Evolutionary conservation across 92 coral and sea anemone species (phyloP), one percentile per base, ranked within the genome.

Genomic region (Nematostella vectensis): DNA sequence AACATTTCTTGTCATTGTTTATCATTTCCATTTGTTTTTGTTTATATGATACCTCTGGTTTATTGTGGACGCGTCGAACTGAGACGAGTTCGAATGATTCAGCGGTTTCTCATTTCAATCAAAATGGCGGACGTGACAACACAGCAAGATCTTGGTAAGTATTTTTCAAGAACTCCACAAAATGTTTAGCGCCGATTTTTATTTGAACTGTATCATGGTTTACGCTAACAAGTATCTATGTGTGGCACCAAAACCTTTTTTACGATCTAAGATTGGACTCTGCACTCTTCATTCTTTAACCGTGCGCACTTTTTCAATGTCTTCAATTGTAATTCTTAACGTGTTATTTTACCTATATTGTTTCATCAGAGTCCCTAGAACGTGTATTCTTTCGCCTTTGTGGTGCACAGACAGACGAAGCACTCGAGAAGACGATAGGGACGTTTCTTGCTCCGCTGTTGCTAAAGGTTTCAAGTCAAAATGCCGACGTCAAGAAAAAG

Each of bases 321-420:
- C n/a, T n/a, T n/a, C n/a, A n/a, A n/a, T n/a, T n/a, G n/a, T n/a
- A n/a, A n/a, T n/a, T n/a, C n/a, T n/a, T n/a, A n/a, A n/a, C n/a
- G n/a, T n/a, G n/a, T n/a, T n/a, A n/a, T n/a, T n/a, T n/a, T n/a
- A n/a, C n/a, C n/a, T n/a, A n/a, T n/a, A n/a, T n/a, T n/a, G n/a
- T n/a, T n/a, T n/a, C 51, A 4, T 19, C 44, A 85, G 99, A 87
- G 25, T 86, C 87, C 16, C 72, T 93, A 3, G 99, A 93, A 55
- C 74, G 99, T 58, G 96, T 87, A 16, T 93, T 87, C 48, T 76
- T 93, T 37, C 96, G 99, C 16, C 85, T 93, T 16, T 96, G 91
- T 28, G 66, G 81, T 11, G 99, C 89, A 22, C 79, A 82, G 49
- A 78, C 82, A 8, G 99, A 93, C 45, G 94, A 93, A 1, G 83